These are phyloP conservation scores for Danio albolineatus DNA, from an alignment of 2,797 vertebrate species.

Conservation along the genomic window DNA sequence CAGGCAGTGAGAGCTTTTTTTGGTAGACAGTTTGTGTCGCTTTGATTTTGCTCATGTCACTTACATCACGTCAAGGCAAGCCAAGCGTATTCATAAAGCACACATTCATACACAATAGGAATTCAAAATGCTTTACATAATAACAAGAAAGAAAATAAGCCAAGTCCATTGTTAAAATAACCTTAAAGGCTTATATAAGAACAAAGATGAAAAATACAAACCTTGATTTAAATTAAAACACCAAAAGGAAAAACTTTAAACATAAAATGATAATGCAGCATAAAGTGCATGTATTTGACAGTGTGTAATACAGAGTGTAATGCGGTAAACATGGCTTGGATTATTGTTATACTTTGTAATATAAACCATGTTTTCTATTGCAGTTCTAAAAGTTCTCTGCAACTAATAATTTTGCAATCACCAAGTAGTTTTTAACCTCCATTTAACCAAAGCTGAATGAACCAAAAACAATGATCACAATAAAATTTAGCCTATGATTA, in stretches of 20 bases:
- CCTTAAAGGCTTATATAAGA: background rate
- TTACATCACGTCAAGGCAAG: background rate
- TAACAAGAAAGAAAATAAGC: background rate
- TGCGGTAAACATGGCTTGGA: background rate
- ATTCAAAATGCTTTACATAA: background rate
- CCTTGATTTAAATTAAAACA: background rate
- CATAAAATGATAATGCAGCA: background rate
- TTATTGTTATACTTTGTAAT: background rate
- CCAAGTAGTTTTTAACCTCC: background rate
- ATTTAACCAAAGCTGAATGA: background rate
- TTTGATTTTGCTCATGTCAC: background rate
- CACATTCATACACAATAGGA: background rate
- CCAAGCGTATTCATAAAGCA: constrained; percentile 1
- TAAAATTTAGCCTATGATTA: too few species aligned
- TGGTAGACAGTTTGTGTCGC: background rate
- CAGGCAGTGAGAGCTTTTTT: background rate
- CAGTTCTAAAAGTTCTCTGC: background rate
- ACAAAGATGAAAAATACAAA: background rate
- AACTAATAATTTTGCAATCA: background rate
- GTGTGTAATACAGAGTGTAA: too few species aligned
- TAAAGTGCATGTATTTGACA: background rate
- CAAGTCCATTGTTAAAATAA: background rate
- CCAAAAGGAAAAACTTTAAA: background rate
- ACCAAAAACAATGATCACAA: too few species aligned
- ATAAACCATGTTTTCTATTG: background rate